These are phyloP conservation scores for Octodon degus DNA, from an alignment of 2,113 vertebrate species.

Conservation along the genomic window DNA sequence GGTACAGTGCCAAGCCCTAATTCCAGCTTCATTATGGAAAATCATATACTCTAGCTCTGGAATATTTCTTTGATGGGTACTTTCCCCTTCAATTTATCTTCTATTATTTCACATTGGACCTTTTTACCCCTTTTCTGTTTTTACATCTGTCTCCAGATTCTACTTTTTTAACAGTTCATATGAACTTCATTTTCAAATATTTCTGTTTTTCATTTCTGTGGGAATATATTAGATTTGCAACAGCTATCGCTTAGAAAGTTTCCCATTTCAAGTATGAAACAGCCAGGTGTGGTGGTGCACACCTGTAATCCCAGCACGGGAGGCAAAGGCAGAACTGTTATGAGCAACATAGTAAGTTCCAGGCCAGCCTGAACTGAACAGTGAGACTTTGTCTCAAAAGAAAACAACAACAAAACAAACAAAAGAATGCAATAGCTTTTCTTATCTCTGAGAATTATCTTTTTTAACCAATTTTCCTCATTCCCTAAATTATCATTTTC, in stretches of 20 bases:
- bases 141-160: slow-evolving; percentile 9
- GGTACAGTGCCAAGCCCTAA: background rate
- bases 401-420: background rate
- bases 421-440: background rate
- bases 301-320: background rate
- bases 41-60: background rate
- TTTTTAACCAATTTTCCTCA: slow-evolving; percentile 48
- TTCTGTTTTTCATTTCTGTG: slow-evolving; percentile 42
- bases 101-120: slow-evolving; percentile 22
- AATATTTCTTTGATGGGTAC: slow-evolving; percentile 9
- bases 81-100: slow-evolving; percentile 12
- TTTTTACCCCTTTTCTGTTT: slow-evolving; percentile 12
- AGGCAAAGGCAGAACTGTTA: background rate
- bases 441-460: slow-evolving; percentile 41
- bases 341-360: too few relatives aligned
- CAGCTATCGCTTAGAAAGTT: slow-evolving; percentile 14
- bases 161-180: slow-evolving; percentile 48
- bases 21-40: background rate
- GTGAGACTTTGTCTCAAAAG: background rate
- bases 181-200: slow-evolving; percentile 56
- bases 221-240: slow-evolving; percentile 48
- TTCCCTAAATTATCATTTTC: background rate
- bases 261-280: slow-evolving; percentile 63
- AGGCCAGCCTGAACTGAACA: background rate
- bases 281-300: background rate